Evolutionary conservation across 2,797 vertebrate species (phyloP).

Genomic region (Hemibagrus guttatus): DNA sequence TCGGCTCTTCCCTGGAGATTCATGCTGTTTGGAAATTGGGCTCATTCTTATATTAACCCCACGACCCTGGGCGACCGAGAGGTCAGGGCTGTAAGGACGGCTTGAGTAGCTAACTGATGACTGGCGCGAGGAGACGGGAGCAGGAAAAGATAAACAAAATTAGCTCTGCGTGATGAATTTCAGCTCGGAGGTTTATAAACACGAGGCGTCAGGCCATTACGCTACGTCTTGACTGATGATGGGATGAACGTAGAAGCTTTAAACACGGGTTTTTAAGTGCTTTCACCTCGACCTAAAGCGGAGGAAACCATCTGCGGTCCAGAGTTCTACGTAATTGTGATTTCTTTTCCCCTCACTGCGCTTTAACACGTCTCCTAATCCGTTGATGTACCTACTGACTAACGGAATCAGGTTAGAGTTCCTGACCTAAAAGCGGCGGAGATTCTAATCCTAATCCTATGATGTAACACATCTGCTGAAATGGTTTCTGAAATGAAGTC

Average conservation of each 20-base stretch:
- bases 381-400: not conserved
- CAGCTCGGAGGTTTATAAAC: slow-evolving; percentile 53
- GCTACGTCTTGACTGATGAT: slow-evolving; percentile 17
- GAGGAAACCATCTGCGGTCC: slow-evolving; percentile 14
- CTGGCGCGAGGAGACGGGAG: slow-evolving; percentile 49
- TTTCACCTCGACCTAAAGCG: slow-evolving; percentile 10
- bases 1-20: slow-evolving; percentile 48
- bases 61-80: slow-evolving; percentile 43
- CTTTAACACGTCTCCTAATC: not conserved
- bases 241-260: not conserved
- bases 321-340: not conserved
- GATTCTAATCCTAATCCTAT: not conserved
- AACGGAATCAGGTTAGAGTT: slow-evolving; percentile 4
- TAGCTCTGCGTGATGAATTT: slow-evolving; percentile 56
- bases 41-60: slow-evolving; percentile 67
- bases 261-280: not conserved
- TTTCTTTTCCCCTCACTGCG: not conserved
- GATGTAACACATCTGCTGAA: slow-evolving; percentile 11
- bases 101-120: slow-evolving; percentile 59
- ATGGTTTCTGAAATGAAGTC: slow-evolving; percentile 9
- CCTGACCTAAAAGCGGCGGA: not conserved
- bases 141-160: slow-evolving; percentile 63
- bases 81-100: slow-evolving; percentile 46
- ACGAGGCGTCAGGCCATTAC: slow-evolving; percentile 26
- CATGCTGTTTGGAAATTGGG: slow-evolving; percentile 60